Conservation (phyloP, 35 echinoderm and acorn worm genomes). For the Holothuria glaberrima region DNA sequence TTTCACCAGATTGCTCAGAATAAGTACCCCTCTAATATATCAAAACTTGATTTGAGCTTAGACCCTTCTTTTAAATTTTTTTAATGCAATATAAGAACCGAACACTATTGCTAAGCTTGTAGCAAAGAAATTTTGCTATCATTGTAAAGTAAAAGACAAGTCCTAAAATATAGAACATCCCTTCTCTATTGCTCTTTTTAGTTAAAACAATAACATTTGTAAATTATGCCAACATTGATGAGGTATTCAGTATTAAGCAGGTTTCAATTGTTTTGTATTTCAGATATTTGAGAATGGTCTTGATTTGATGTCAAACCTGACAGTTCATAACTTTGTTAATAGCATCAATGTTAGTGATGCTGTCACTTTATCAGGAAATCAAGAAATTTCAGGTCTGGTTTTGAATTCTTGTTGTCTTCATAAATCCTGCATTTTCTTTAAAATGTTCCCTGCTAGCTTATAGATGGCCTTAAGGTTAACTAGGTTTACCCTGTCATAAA, state of each 20-base stretch:
- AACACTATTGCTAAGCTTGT: no score
- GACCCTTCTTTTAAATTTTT: no score
- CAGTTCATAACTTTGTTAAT: slow-evolving; percentile 18
- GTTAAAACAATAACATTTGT: neutral
- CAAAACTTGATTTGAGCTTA: no score
- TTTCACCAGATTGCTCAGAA: no score
- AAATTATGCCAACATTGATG: neutral
- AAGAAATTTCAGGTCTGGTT: slow-evolving; percentile 21
- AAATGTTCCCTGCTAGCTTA: neutral
- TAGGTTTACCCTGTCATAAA: no score
- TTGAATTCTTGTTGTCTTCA: neutral
- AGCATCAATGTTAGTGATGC: slow-evolving; percentile 45
- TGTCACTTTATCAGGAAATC: neutral
- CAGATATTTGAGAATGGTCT: slow-evolving; percentile 47
- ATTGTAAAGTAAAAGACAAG: no score
- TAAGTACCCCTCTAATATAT: no score
- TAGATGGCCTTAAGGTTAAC: no score
- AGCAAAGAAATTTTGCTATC: no score
- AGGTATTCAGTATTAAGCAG: neutral
- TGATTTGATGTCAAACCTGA: neutral
- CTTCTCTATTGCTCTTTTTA: neutral
- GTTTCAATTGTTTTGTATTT: neutral
- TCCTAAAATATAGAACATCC: no score
- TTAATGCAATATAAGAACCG: no score
- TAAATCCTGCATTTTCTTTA: neutral